Conservation (phyloP, 2,797 vertebrate genomes). For the Takifugu rubripes region DNA sequence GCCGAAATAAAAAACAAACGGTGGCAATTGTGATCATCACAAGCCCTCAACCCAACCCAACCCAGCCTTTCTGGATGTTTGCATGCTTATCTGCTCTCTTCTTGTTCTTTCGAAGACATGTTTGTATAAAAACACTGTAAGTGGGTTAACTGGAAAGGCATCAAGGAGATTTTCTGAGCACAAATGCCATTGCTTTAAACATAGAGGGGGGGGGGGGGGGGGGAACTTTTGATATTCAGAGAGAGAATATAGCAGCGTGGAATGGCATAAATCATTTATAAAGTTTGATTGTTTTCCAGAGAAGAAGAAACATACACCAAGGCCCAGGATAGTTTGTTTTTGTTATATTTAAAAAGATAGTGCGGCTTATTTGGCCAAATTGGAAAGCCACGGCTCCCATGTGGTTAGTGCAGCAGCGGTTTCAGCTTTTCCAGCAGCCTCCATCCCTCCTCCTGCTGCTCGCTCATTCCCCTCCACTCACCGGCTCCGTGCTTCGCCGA, state of each 20-base stretch:
- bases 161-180: constrained; percentile 79
- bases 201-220: constrained; percentile 51
- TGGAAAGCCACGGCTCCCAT: constrained; percentile 72
- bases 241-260: constrained; percentile 71
- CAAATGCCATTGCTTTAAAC: constrained; percentile 75
- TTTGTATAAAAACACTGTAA: constrained; percentile 74
- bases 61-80: constrained; percentile 58
- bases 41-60: constrained; percentile 28
- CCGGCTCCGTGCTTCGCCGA: constrained; percentile 81
- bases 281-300: constrained; percentile 82
- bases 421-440: constrained; percentile 70
- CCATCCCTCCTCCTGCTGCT: constrained; percentile 54
- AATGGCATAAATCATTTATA: constrained; percentile 78
- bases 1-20: constrained; percentile 40
- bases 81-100: constrained; percentile 52
- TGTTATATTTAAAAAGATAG: constrained; percentile 74
- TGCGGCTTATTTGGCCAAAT: constrained; percentile 72
- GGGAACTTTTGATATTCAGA: constrained; percentile 74
- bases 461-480: constrained; percentile 79
- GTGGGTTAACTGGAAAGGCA: constrained; percentile 77
- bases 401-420: constrained; percentile 70
- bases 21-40: constrained; percentile 47
- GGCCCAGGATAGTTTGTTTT: constrained; percentile 74
- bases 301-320: constrained; percentile 71
- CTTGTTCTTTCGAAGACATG: constrained; percentile 62